Percentiles rank a stretch among this genome's conserved stretches.
These are phyloP conservation scores for Elachura formosa DNA, from an alignment of 2,113 vertebrate species.

Conservation along the genomic window DNA sequence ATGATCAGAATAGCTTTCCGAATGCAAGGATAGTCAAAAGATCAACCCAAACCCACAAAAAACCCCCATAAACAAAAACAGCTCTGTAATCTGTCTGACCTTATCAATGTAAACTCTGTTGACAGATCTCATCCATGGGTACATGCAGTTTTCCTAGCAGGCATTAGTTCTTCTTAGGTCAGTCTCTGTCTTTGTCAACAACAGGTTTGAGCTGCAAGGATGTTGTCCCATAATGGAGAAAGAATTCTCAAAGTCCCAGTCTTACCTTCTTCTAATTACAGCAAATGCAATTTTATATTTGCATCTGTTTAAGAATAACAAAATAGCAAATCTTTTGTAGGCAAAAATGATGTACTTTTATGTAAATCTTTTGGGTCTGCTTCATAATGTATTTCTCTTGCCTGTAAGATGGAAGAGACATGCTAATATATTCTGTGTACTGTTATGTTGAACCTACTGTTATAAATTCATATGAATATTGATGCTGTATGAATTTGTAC, in stretches of 20 bases:
- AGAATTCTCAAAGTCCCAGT: neutral
- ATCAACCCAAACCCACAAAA: neutral
- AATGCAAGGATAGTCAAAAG: neutral
- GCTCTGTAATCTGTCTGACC: neutral
- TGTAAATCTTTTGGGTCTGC: neutral
- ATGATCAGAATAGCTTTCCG: neutral
- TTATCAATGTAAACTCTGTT: constrained; percentile 23
- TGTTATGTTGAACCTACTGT: neutral
- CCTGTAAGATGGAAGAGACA: neutral
- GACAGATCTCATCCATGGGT: neutral
- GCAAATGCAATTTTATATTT: neutral
- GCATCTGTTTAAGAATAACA: neutral
- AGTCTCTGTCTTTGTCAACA: neutral
- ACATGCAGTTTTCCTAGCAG: neutral
- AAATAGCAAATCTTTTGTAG: neutral
- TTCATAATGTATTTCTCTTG: neutral
- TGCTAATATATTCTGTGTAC: neutral
- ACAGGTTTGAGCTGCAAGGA: neutral
- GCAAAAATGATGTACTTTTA: neutral
- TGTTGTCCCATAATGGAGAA: neutral
- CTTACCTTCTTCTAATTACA: neutral
- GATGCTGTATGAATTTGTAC: neutral
- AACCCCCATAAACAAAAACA: neutral
- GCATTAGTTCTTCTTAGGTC: neutral
- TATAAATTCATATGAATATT: neutral